Evolutionary conservation across 2,888 invertebrate genomes (phyloP).

Genomic region (Eurois occulta): DNA sequence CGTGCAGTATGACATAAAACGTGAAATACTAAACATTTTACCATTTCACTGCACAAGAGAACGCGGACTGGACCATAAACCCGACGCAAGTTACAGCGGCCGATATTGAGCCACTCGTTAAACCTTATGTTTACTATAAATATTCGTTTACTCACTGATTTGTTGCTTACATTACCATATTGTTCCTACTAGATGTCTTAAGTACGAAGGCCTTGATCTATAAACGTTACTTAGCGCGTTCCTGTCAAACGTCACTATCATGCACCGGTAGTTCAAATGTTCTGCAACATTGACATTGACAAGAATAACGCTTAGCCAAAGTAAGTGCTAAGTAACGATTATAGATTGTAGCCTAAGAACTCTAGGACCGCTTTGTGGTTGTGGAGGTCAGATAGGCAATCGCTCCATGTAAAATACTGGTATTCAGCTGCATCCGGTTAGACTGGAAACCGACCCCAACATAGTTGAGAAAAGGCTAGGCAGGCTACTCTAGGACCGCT

Average conservation of each 20-base stretch:
- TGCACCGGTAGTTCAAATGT: neutral
- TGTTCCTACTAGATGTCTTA: neutral
- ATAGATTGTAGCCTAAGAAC: neutral
- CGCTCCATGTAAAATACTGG: no score
- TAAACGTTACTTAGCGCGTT: neutral
- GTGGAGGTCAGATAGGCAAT: no score
- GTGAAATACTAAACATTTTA: constrained; percentile 35
- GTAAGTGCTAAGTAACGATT: neutral
- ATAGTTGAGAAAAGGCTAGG: no score
- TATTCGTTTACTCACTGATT: constrained; percentile 37
- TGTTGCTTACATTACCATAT: neutral
- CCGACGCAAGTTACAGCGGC: constrained; percentile 32
- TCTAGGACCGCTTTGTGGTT: neutral
- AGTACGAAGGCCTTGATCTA: neutral
- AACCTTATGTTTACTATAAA: constrained; percentile 50
- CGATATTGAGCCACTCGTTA: constrained; percentile 46
- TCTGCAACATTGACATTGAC: neutral
- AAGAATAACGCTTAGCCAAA: neutral
- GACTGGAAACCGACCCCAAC: no score
- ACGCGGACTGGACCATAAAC: constrained; percentile 37
- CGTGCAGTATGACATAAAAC: constrained; percentile 25
- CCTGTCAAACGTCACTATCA: neutral
- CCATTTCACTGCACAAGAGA: constrained; percentile 37
- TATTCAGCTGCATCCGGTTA: no score
- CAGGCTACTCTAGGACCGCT: no score